Base-by-base conservation (phyloP, 2,113 vertebrate genomes). In the Pelusios castaneus region DNA sequence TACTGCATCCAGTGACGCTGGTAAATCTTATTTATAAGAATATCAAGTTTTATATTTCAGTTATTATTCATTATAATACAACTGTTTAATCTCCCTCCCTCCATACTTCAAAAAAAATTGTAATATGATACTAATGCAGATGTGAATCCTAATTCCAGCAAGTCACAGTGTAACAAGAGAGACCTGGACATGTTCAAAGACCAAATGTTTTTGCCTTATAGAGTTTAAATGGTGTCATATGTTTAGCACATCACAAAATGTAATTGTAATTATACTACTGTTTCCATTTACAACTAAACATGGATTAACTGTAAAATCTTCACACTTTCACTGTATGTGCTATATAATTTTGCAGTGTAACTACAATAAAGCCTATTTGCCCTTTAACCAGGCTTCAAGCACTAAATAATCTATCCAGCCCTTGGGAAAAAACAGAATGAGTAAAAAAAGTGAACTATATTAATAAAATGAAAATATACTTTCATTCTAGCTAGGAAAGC, bases 1-100 rank as follows among this genome's bases (percentile, higher is more conserved):
- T 88, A 94, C 38, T 88, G 56, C 25, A 91, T 22, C 96, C 95
- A 97, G 92, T 96, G 96, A 91, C 90, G 95, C 84, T 8, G 45
- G 6, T 85, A 97, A 96, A 95, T 95, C 63, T 93, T 91, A 38
- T 54, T 85, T 51, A 89, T 55, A 96, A 75, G 54, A 96, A 67
- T 86, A 93, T 84, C 89, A 94, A 55, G 78, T 95, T 84, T 79
- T 90, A 11, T 70, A 94, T 79, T 97, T 79, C 97, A 80, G 54
- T 70, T 87, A 86, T 82, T 94, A 88, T 81, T 95, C 87, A 43
- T 77, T 80, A 81, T 88, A 96, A 93, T 91, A 85, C 86, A 92
- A 83, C 94, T 85, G 67, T 41, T 86, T 60, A 49, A 96, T 91
- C 91, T 90, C 58, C 45, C 88, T 91, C 92, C 91, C 56, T 47